Base-by-base conservation (phyloP, 2,797 vertebrate species). In the Ispidina picta region DNA sequence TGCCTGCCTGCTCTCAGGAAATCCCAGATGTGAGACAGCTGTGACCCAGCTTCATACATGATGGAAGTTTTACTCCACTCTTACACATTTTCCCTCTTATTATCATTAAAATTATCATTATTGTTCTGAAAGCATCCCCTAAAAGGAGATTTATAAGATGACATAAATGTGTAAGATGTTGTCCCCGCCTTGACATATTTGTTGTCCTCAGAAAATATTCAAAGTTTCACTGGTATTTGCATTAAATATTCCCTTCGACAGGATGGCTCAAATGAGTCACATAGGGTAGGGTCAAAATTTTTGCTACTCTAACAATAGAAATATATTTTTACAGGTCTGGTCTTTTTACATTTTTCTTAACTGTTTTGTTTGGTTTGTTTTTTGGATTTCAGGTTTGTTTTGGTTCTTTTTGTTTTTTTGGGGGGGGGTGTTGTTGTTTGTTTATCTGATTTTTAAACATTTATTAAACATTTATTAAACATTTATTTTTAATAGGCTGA, bases 401-500 rank as follows among this genome's bases (percentile, higher is more conserved):
- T 44, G 35, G 37, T 39, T 39, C 15, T 37, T 6, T 37, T 37
- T 5, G 13, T 14, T 37, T 14, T 39, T 37, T 37, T 14, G 13
- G 5, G 37, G 37, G 37, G 37, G 37, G 37, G 12, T 37, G 37
- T 37, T 37, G 12, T 37, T 37, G 37, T 37, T 37, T 39, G 37
- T 39, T 39, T 39, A 39, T 39, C 37, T 39, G 6, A 39, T 39
- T 39, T 39, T 39, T 14, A 39, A 39, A 39, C 37, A 39, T 26
- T 65, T 80, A 86, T 85, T 92, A n/a, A n/a, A n/a, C n/a, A n/a
- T n/a, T n/a, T n/a, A n/a, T 39, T 14, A 39, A 39, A 39, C 37
- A 39, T 26, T 65, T 80, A 86, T 85, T 92, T 85, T 85, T 85
- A 89, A 74, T 89, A 87, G 85, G 48, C 22, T 70, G 8, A 14